Evolutionary conservation across 2,797 vertebrate species (phyloP).

Genomic region (Enteromius anoplus): DNA sequence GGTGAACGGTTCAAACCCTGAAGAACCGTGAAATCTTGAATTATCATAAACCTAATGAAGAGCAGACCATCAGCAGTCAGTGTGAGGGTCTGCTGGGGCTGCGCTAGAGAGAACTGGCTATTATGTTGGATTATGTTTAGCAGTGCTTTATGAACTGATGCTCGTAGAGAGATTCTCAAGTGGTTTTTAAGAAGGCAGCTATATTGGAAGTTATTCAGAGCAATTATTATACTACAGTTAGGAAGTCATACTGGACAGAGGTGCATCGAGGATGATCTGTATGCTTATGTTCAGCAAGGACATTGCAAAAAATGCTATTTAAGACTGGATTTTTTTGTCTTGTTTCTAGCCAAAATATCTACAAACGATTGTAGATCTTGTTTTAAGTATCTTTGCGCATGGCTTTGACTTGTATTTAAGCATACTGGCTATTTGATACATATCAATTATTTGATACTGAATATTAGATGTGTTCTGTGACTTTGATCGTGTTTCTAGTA

Average conservation of each 20-base stretch:
- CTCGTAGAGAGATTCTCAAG: not conserved
- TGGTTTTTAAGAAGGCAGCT: not conserved
- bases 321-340: too few species aligned
- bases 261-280: not conserved
- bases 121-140: conserved; percentile 9
- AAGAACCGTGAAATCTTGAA: conserved; percentile 1
- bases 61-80: not conserved
- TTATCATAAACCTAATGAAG: conserved; percentile 3
- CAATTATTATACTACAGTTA: not conserved
- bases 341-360: too few species aligned
- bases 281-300: not conserved
- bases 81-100: not conserved
- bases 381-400: not conserved
- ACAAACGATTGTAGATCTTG: too few species aligned
- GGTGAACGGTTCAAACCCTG: conserved; percentile 2
- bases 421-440: too few species aligned
- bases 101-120: not conserved
- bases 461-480: conserved; percentile 34
- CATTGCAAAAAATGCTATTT: too few species aligned
- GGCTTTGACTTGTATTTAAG: too few species aligned
- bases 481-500: conserved; percentile 38
- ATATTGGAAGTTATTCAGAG: not conserved
- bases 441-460: not conserved
- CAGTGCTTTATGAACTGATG: conserved; percentile 1
- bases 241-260: not conserved